Base-by-base conservation (phyloP, 2,113 vertebrate species). In the Sylvietta virens region DNA sequence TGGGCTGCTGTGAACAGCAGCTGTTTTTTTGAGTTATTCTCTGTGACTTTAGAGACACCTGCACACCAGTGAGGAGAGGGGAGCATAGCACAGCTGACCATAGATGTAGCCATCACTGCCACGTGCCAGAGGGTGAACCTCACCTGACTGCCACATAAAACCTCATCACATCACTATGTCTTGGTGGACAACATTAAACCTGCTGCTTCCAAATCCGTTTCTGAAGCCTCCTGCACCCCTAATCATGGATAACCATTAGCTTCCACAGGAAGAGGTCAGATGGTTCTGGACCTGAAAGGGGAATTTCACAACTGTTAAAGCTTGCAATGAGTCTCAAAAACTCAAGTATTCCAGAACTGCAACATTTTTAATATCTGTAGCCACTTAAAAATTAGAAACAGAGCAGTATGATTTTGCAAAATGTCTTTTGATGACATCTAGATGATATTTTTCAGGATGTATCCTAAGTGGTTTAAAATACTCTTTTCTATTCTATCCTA, bases 41-140 rank as follows among this genome's bases (percentile, higher is more conserved):
- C 6, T 69, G 19, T 65, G 73, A 33, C 27, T 89, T 56, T 47
- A 45, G 73, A 85, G 65, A 18, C 7, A 33, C 13, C 23, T 11
- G 37, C 44, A 57, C 57, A 24, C 11, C 28, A 45, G 35, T 8
- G 56, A 73, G 31, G 72, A 35, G 56, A 70, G 21, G 35, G 22
- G 13, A 6, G 3, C 27, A 73, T 12, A 54, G 64, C 37, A 70
- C 28, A 72, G 61, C 28, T 39, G 50, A 44, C 30, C 5, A 1
- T 8, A 26, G 0, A 0, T 31, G 17, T 4, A 57, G 51, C 45
- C 50, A 48, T 44, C 1, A 1, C 53, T 83, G 51, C 13, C 3
- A 2, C 9, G 1, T 60, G n/a, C 61, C 66, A 60, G 57, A 57
- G n/a, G 24, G 15, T 48, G 65, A 85, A 62, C 37, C 17, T 61